These are phyloP conservation scores for Myotis pilosus DNA, from an alignment of 2,797 vertebrate species.

Conservation along the genomic window DNA sequence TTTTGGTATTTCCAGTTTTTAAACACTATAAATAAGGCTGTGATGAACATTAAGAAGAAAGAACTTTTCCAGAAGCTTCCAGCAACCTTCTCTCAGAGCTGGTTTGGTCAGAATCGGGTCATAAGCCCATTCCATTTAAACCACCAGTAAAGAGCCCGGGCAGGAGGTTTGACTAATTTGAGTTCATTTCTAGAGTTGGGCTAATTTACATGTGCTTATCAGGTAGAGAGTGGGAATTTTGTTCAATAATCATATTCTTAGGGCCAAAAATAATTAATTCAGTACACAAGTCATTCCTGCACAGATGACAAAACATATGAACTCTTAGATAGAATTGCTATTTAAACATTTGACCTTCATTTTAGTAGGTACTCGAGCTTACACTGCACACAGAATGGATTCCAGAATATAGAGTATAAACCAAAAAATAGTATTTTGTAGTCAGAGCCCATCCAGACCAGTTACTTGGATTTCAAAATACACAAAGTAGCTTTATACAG, in stretches of 20 bases:
- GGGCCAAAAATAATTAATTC: conserved; percentile 37
- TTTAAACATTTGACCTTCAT: conserved; percentile 23
- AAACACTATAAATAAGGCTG: conserved; percentile 12
- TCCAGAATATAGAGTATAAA: conserved; percentile 29
- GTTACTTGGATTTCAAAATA: conserved; percentile 3
- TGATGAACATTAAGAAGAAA: neutral
- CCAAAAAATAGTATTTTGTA: neutral
- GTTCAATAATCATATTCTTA: conserved; percentile 42
- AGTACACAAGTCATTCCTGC: conserved; percentile 4
- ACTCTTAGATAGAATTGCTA: neutral
- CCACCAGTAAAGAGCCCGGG: neutral
- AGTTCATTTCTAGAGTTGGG: neutral
- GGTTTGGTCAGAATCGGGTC: neutral
- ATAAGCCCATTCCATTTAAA: neutral
- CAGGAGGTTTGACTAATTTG: neutral
- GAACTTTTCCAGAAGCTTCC: neutral
- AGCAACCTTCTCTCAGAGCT: neutral
- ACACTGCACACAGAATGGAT: neutral
- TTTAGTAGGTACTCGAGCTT: conserved; percentile 36
- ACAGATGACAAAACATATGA: conserved; percentile 17
- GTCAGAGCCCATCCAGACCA: neutral
- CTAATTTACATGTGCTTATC: neutral
- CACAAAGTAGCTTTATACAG: neutral
- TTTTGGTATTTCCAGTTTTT: conserved; percentile 1
- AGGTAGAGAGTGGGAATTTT: neutral